These are phyloP conservation scores for Tachystola acroxantha DNA, from an alignment of 2,888 invertebrate species.

Conservation along the genomic window DNA sequence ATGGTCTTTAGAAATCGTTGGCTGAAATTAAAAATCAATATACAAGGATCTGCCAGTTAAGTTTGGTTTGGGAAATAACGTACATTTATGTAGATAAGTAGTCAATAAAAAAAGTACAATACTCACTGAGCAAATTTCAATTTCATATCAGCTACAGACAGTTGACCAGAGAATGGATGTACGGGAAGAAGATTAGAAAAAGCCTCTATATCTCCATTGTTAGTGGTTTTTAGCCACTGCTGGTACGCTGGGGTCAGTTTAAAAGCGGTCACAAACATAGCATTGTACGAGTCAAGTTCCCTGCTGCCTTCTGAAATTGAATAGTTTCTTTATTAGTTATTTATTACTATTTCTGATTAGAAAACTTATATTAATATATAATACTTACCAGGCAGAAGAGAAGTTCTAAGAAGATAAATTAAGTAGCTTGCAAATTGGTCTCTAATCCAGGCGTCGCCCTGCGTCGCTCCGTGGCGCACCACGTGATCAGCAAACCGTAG, in stretches of 20 bases:
- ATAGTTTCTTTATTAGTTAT: background rate
- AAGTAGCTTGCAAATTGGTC: conserved; percentile 94
- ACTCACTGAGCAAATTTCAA: conserved; percentile 93
- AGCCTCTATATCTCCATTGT: conserved; percentile 79
- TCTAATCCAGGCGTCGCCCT: conserved; percentile 97
- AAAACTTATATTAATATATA: too few species aligned
- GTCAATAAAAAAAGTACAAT: too few species aligned
- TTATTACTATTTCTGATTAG: background rate
- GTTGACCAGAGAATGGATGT: conserved; percentile 96
- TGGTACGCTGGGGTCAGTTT: conserved; percentile 93
- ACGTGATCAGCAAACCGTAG: conserved; percentile 96
- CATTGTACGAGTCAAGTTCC: conserved; percentile 93
- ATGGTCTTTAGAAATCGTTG: too few species aligned
- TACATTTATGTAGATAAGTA: too few species aligned
- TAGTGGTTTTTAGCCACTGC: conserved; percentile 85
- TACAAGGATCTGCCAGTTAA: too few species aligned
- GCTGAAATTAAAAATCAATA: too few species aligned
- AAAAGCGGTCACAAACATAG: conserved; percentile 89
- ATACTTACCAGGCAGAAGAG: conserved; percentile 81
- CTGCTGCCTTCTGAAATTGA: conserved; percentile 82
- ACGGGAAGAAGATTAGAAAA: conserved; percentile 86
- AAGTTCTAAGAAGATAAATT: conserved; percentile 88
- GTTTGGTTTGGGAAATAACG: too few species aligned
- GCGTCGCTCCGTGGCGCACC: conserved; percentile 83
- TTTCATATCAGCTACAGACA: conserved; percentile 97